Evolutionary conservation across 2,113 vertebrate genomes (phyloP).

Genomic region (Marcusenius ussheri): DNA sequence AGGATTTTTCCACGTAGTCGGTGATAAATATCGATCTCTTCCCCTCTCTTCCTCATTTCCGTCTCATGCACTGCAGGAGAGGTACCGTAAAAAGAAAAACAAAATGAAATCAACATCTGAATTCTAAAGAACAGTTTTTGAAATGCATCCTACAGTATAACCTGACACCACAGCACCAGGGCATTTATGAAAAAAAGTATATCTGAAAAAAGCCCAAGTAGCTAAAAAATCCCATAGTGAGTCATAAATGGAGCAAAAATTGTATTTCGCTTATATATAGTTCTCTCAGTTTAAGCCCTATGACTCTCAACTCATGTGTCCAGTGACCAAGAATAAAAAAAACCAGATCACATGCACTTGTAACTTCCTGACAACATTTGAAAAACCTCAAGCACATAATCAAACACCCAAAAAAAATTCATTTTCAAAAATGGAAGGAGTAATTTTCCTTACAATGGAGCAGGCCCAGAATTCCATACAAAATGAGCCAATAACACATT

Average conservation of each 20-base stretch:
- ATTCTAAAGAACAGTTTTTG: background rate
- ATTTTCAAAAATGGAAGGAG: background rate
- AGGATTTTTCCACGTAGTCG: conserved; percentile 24
- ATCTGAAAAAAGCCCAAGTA: background rate
- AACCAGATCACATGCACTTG: background rate
- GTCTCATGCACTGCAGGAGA: background rate
- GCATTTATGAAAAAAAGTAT: background rate
- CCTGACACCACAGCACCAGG: background rate
- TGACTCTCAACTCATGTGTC: background rate
- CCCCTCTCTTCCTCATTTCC: background rate
- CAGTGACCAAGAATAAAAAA: conserved; percentile 2
- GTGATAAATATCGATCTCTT: background rate
- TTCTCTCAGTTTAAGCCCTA: background rate
- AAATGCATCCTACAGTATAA: background rate
- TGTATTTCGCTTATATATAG: background rate
- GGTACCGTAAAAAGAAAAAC: background rate
- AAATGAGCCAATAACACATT: background rate
- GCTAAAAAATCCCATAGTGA: background rate
- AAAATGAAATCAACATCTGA: background rate
- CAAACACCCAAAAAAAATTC: background rate
- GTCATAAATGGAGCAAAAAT: conserved; percentile 11
- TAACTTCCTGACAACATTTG: background rate
- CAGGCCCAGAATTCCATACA: background rate
- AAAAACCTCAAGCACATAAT: background rate
- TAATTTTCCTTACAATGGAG: background rate